These are phyloP conservation scores for Apodemia hepburni DNA, from an alignment of 2,888 invertebrate species.

Conservation along the genomic window DNA sequence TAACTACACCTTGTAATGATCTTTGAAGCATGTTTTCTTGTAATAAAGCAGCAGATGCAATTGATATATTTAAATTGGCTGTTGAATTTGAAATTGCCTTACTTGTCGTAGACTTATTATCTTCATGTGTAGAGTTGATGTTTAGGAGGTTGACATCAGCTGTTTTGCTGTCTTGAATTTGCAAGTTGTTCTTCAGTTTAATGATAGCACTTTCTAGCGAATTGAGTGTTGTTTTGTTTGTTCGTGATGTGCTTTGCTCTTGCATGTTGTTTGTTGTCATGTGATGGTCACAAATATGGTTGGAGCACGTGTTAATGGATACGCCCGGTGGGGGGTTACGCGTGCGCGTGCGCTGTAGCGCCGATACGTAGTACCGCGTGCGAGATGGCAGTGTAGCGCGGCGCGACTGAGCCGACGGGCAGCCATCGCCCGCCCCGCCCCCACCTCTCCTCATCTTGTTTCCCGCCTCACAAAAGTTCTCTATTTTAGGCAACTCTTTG, in stretches of 20 bases:
- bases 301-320: slow-evolving; percentile 56
- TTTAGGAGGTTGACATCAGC: slow-evolving; percentile 61
- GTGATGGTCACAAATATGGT: slow-evolving; percentile 12
- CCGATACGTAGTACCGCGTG: slow-evolving; percentile 57
- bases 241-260: slow-evolving; percentile 72
- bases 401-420: slow-evolving; percentile 75
- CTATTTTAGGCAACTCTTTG: slow-evolving; percentile 81
- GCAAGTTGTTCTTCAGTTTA: slow-evolving; percentile 74
- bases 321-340: slow-evolving; percentile 56
- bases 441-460: slow-evolving; percentile 64
- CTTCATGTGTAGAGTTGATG: slow-evolving; percentile 58
- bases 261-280: slow-evolving; percentile 52
- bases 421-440: slow-evolving; percentile 71
- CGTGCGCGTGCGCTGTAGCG: slow-evolving; percentile 63
- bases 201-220: slow-evolving; percentile 77
- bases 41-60: slow-evolving; percentile 80
- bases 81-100: slow-evolving; percentile 65
- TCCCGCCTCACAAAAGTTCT: slow-evolving; percentile 78
- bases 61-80: slow-evolving; percentile 68
- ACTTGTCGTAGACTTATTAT: slow-evolving; percentile 62
- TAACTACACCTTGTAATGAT: slow-evolving; percentile 89
- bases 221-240: slow-evolving; percentile 68
- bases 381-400: slow-evolving; percentile 70
- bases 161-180: slow-evolving; percentile 69
- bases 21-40: slow-evolving; percentile 85